phyloP scores from a whole-genome alignment of 1,140 invertebrate genomes.

The Rhyzopertha dominica region DNA sequence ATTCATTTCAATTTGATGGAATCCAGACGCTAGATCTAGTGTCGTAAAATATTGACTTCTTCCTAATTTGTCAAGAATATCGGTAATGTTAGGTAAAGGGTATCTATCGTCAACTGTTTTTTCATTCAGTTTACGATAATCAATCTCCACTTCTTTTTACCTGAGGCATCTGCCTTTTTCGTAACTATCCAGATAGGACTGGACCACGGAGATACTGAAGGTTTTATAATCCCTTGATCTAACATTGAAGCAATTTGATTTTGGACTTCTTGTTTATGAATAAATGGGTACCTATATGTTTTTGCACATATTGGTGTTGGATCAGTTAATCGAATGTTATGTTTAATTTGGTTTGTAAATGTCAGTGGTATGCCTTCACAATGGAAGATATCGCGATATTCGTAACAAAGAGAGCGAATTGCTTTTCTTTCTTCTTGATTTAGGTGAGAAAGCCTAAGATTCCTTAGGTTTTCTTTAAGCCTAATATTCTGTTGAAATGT shows the following conservation, averaged over 20 bases:
- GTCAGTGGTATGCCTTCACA: too few species aligned
- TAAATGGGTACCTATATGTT: slow-evolving; percentile 34
- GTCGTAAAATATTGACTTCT: slow-evolving; percentile 41
- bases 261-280: slow-evolving; percentile 35
- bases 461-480: too few species aligned
- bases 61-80: slow-evolving; percentile 47
- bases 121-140: slow-evolving; percentile 38
- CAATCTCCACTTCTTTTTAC: slow-evolving; percentile 20
- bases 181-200: slow-evolving; percentile 34
- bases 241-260: slow-evolving; percentile 29
- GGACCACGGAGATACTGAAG: slow-evolving; percentile 30
- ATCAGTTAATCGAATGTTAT: too few species aligned
- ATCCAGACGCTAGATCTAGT: slow-evolving; percentile 47
- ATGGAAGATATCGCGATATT: too few species aligned
- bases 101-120: slow-evolving; percentile 46
- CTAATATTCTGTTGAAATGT: too few species aligned
- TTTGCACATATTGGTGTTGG: slow-evolving; percentile 29
- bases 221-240: slow-evolving; percentile 31
- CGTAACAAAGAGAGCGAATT: too few species aligned
- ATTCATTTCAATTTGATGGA: slow-evolving; percentile 46
- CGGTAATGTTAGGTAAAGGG: slow-evolving; percentile 49
- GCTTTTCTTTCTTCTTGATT: too few species aligned
- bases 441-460: too few species aligned
- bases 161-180: slow-evolving; percentile 36
- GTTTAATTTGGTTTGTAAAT: too few species aligned